Evolutionary conservation across 2,113 vertebrate species (phyloP), one percentile per base, ranked within the genome.

Genomic region (Cairina moschata): DNA sequence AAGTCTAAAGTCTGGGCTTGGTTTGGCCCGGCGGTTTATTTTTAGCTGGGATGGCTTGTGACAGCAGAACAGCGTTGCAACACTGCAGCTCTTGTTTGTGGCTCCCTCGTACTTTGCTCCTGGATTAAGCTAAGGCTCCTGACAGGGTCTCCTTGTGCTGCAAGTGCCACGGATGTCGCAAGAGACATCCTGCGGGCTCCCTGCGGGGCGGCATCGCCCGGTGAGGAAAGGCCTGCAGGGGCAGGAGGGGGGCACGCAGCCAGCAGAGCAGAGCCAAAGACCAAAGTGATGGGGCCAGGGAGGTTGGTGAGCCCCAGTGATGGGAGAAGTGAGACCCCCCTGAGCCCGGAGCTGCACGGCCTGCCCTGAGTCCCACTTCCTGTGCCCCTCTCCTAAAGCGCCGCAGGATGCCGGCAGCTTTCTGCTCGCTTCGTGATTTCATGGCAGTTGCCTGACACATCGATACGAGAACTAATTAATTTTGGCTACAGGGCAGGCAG

Each of bases 401-500:
- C 95, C 95, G 66, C 77, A 60, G 73, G 65, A 87, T 94, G 62
- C 63, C 1, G 3, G 63, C 67, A 95, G 68, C 71, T 88, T 90
- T 96, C 88, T 91, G 77, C 87, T 82, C 90, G 46, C 69, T 90
- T 96, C 82, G 72, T 28, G 77, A 78, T 94, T 95, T 89, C 83
- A 50, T 77, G 67, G 71, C 65, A 40, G 62, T 52, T 42, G 71
- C 11, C 92, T 8, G 79, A 86, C 86, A 88, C 71, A 73, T 95
- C 93, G 93, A 67, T 96, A 91, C 3, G 55, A 50, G 89, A 88
- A 94, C 86, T 94, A 80, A 78, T 96, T 96, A 94, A 91, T 97
- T 72, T 88, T 95, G 48, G 34, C 87, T 89, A 89, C 67, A 54
- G 85, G 63, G 79, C 59, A 95, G 93, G 85, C 74, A 76, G 88